These are phyloP conservation scores for Penaeus indicus DNA, from an alignment of 1,140 invertebrate genomes.

Conservation along the genomic window DNA sequence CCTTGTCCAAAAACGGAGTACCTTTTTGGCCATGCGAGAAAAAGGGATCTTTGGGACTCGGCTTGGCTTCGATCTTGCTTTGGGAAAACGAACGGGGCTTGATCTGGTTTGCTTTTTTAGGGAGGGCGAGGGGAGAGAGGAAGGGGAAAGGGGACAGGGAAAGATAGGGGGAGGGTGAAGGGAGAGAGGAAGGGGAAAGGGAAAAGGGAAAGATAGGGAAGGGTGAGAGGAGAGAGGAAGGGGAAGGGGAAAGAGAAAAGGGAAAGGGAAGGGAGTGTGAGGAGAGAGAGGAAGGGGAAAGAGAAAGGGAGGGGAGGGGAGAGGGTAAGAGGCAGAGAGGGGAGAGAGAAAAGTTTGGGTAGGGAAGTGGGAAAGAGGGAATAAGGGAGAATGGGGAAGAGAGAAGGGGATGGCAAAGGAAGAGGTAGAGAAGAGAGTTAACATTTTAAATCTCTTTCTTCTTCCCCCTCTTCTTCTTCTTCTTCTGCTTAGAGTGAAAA, in stretches of 20 bases:
- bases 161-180: not conserved
- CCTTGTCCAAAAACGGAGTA: no score
- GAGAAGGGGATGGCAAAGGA: not conserved
- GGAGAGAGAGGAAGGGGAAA: not conserved
- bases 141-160: not conserved
- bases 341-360: not conserved
- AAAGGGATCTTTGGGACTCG: no score
- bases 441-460: no score
- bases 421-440: not conserved
- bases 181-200: not conserved
- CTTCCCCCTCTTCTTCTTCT: no score
- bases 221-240: not conserved
- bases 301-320: not conserved
- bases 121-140: not conserved
- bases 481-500: no score
- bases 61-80: no score
- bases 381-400: not conserved
- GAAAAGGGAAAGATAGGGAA: not conserved
- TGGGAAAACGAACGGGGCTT: no score
- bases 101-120: not conserved
- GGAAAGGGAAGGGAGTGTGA: not conserved
- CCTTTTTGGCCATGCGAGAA: no score
- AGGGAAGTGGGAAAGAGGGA: not conserved
- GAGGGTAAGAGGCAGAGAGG: not conserved
- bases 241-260: not conserved